phyloP scores from a whole-genome alignment of 2,888 invertebrate species.

The Strigamia crassipes region DNA sequence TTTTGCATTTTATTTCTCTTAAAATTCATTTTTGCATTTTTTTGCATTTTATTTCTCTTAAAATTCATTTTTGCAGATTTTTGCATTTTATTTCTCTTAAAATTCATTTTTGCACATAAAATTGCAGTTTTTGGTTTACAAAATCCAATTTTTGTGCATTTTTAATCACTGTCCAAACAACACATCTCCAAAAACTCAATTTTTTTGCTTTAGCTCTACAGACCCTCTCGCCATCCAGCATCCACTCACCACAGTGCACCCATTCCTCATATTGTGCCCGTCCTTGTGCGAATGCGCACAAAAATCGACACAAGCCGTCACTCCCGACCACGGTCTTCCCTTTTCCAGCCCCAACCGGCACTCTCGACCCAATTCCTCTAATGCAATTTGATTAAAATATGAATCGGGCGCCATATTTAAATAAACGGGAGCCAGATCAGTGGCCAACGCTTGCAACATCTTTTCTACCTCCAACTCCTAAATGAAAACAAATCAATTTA shows the following conservation, averaged over 20 bases:
- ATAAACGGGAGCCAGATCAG: conserved; percentile 82
- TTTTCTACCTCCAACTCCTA: conserved; percentile 86
- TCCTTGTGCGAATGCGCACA: conserved; percentile 96
- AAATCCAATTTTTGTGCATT: too few species aligned
- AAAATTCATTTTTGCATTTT: too few species aligned
- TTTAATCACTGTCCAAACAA: too few species aligned
- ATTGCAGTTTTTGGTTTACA: too few species aligned
- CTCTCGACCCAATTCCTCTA: conserved; percentile 83
- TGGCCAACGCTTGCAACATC: conserved; percentile 84
- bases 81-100: too few species aligned
- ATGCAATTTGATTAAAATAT: conserved; percentile 77
- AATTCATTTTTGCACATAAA: too few species aligned
- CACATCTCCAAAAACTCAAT: too few species aligned
- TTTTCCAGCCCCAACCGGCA: conserved; percentile 85
- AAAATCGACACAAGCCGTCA: conserved; percentile 95
- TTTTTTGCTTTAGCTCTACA: too few species aligned
- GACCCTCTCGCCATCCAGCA: conserved; percentile 52
- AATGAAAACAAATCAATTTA: conserved; percentile 47
- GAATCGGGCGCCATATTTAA: conserved; percentile 86
- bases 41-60: too few species aligned
- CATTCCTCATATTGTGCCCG: conserved; percentile 95
- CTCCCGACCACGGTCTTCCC: conserved; percentile 91
- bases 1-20: too few species aligned
- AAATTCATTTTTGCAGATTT: too few species aligned
- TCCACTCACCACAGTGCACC: conserved; percentile 80